Evolutionary conservation across 92 coral and sea anemone species (phyloP).

Genomic region (Porites rus): DNA sequence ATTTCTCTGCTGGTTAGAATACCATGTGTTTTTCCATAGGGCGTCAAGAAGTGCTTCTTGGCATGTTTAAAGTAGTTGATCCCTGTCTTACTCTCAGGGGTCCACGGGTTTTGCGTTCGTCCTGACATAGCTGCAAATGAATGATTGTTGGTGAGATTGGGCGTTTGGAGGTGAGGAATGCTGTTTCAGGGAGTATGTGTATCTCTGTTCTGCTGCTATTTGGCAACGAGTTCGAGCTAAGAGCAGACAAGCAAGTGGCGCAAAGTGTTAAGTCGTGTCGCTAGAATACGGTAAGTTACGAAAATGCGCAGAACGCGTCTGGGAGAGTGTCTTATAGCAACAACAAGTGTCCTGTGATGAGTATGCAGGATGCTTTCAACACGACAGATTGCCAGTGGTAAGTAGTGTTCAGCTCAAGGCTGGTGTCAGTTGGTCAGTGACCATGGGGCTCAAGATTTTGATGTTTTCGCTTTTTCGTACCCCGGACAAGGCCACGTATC

Average conservation of each 20-base stretch:
- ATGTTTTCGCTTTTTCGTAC: not conserved
- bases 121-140: not conserved
- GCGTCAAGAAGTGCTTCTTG: not conserved
- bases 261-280: no score
- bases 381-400: not conserved
- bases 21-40: not conserved
- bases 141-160: no score
- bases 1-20: not conserved
- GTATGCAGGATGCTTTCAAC: not conserved
- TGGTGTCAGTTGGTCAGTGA: not conserved
- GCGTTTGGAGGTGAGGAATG: no score
- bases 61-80: not conserved
- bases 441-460: not conserved
- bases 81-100: not conserved
- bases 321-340: no score
- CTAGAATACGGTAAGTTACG: no score
- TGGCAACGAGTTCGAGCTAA: no score
- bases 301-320: not conserved
- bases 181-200: no score
- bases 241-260: no score
- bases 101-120: not conserved
- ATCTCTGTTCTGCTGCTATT: no score
- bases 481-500: conserved; percentile 37
- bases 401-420: not conserved
- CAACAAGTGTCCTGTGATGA: no score